Conservation (phyloP, 2,888 invertebrate genomes). For the Beris morrisii region DNA sequence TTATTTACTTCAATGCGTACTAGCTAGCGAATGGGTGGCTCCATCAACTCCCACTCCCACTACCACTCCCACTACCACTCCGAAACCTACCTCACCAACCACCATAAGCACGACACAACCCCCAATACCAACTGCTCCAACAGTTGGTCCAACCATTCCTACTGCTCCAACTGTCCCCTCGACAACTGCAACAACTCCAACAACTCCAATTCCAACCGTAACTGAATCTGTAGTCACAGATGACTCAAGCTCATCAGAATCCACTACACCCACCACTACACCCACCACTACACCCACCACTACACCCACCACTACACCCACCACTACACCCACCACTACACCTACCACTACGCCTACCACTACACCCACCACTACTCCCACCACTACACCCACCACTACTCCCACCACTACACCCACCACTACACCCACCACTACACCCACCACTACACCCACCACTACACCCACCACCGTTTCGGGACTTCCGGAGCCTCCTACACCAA, state of each 20-base stretch:
- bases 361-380: background rate
- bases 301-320: conserved; percentile 10
- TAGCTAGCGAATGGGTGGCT: background rate
- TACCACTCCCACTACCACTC: too few relatives aligned
- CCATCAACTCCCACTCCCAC: background rate
- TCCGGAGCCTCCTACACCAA: too few relatives aligned
- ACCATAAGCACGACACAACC: background rate
- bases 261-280: too few relatives aligned
- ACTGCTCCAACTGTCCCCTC: conserved; percentile 23
- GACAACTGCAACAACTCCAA: too few relatives aligned
- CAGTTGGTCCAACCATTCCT: conserved; percentile 7
- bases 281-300: too few relatives aligned
- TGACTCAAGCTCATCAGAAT: too few relatives aligned
- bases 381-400: conserved; percentile 8
- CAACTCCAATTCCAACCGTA: too few relatives aligned
- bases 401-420: background rate
- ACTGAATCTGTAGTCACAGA: too few relatives aligned
- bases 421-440: background rate
- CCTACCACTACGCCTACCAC: conserved; percentile 29
- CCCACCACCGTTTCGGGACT: too few relatives aligned
- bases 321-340: conserved; percentile 9
- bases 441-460: too few relatives aligned
- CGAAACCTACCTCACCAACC: background rate
- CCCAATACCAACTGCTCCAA: conserved; percentile 12
- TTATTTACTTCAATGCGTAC: background rate